These are phyloP conservation scores for Percopsis omiscomaycus DNA, from an alignment of 2,797 vertebrate genomes.

Conservation along the genomic window DNA sequence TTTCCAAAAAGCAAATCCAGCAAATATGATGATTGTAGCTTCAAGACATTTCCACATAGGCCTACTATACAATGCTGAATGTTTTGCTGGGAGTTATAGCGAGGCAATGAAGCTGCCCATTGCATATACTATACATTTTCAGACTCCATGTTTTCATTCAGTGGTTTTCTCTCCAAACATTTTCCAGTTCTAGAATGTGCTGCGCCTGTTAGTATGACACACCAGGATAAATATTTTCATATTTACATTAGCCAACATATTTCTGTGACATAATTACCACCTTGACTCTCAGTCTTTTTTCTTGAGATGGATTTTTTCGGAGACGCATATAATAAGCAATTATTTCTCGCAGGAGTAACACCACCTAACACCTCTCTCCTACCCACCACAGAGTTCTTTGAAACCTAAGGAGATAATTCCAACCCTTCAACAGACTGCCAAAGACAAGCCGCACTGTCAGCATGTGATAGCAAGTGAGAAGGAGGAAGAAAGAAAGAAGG, in stretches of 20 bases:
- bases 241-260: slow-evolving; percentile 54
- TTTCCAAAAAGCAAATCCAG: slow-evolving; percentile 8
- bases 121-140: slow-evolving; percentile 24
- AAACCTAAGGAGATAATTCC: slow-evolving; percentile 60
- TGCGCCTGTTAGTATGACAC: slow-evolving; percentile 33
- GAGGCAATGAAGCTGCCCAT: slow-evolving; percentile 23
- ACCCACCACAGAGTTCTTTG: slow-evolving; percentile 49
- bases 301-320: slow-evolving; percentile 15
- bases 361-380: slow-evolving; percentile 41
- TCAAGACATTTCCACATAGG: slow-evolving; percentile 1
- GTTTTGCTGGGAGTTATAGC: slow-evolving; percentile 20
- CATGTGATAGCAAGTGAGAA: slow-evolving; percentile 25
- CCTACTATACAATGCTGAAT: slow-evolving; percentile 6
- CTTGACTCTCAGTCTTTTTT: slow-evolving; percentile 36
- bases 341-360: slow-evolving; percentile 47
- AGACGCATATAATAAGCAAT: slow-evolving; percentile 26
- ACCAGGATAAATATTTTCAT: slow-evolving; percentile 44
- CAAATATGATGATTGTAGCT: slow-evolving; percentile 10
- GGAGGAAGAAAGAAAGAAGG: background rate
- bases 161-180: slow-evolving; percentile 26
- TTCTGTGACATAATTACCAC: slow-evolving; percentile 57
- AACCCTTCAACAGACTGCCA: slow-evolving; percentile 45
- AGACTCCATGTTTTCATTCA: slow-evolving; percentile 25
- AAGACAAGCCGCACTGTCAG: slow-evolving; percentile 34
- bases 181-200: slow-evolving; percentile 39